Base-by-base conservation (phyloP, 2,797 vertebrate genomes). In the Bradypodion ventrale region DNA sequence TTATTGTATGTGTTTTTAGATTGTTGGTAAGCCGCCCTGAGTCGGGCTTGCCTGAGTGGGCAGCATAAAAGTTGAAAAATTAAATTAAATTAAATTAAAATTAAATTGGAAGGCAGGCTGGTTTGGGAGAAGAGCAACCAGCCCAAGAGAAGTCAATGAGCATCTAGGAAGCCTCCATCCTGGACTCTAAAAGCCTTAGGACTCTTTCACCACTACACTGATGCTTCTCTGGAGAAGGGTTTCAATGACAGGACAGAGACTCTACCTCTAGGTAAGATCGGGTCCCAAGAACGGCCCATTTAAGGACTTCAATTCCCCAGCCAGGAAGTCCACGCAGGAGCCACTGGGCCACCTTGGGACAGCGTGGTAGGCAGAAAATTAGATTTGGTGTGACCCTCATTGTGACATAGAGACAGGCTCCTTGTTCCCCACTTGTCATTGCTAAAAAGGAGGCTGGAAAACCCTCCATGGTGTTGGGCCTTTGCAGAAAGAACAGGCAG, bases 301-400 rank as follows among this genome's bases (percentile, higher is more conserved):
- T 21, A 35, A 72, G 68, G 49, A n/a, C n/a, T 44, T 23, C 4
- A 35, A n/a, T n/a, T n/a, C n/a, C n/a, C n/a, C n/a, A 49, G 19
- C 73, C 49, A 56, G 35, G 74, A 42, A 25, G 74, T 83, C 69
- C 63, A 15, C 59, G 52, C 4, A 29, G 82, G 29, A 32, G 82
- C 46, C 73, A n/a, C 44, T 68, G 74, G 68, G 46, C 49, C 7
- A 5, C 5, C 46, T 69, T 59, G 82, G 82, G 63, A 1, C 65
- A 77, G 63, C 35, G 62, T 69, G 82, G 74, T 74, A 42, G 37
- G 82, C 74, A 69, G 74, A 69, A 83, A 68, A 83, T 83, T 27
- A 69, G 74, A 83, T 69, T 32, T 63, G 42, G 63, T 49, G 8
- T 69, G 82, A 83, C 74, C 74, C 25, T 35, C 13, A 2, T 9